Percentiles rank a stretch among this genome's conserved stretches.
Evolutionary conservation across 2,113 vertebrate species (phyloP).

Genomic region (Plecotus auritus): DNA sequence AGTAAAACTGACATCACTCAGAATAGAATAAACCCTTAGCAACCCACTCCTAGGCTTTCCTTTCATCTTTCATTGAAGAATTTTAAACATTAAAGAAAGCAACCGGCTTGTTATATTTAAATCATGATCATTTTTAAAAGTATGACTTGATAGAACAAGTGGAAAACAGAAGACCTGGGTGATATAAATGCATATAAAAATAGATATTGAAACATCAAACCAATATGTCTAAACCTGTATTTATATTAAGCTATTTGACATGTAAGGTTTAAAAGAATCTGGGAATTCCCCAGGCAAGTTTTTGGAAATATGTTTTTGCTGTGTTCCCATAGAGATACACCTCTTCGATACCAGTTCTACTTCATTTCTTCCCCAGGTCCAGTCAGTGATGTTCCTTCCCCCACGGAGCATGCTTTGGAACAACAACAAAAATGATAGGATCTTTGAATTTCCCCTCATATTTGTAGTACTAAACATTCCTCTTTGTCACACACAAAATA

Average conservation of each 20-base stretch:
- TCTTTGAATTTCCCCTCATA: not conserved
- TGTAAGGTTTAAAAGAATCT: slow-evolving; percentile 33
- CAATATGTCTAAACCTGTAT: slow-evolving; percentile 24
- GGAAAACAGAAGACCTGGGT: slow-evolving; percentile 14
- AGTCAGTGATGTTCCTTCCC: not conserved
- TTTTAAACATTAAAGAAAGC: not conserved
- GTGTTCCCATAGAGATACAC: not conserved
- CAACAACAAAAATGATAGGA: not conserved
- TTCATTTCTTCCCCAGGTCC: not conserved
- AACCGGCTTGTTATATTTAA: not conserved
- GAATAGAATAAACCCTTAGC: not conserved
- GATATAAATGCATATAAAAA: slow-evolving; percentile 19
- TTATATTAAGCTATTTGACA: slow-evolving; percentile 43
- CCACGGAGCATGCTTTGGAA: not conserved
- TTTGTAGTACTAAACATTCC: not conserved
- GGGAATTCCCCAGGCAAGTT: slow-evolving; percentile 54
- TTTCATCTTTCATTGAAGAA: not conserved
- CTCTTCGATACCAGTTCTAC: not conserved
- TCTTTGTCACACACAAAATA: not conserved
- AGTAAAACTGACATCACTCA: not conserved
- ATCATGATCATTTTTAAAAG: not conserved
- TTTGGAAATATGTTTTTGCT: slow-evolving; percentile 9
- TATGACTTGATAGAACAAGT: not conserved
- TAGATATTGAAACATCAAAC: not conserved
- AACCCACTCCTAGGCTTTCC: not conserved